Evolutionary conservation across 2,113 vertebrate genomes (phyloP), one percentile per base, ranked within the genome.

Genomic region (Cheirogaleus medius): DNA sequence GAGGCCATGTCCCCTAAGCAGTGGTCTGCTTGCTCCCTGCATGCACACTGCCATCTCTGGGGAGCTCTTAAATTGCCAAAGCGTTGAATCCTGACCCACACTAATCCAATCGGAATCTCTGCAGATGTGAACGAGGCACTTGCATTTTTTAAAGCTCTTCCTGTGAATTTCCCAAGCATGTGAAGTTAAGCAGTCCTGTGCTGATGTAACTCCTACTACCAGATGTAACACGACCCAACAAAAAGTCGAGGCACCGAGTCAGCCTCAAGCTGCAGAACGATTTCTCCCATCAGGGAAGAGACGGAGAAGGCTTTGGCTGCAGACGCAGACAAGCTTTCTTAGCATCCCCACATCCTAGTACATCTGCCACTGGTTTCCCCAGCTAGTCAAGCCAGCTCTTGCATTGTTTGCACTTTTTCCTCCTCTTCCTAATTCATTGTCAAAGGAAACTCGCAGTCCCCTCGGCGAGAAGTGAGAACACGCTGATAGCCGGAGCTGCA

Each of bases 221-320:
- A 5, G 17, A 2, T 25, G 14, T 4, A 54, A 37, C 29, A 78
- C 8, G 39, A 3, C 21, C 17, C 49, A 42, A 32, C 9, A 18
- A 44, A 8, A 77, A 2, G 21, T 0, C 1, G 25, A 60, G 69
- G 49, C 0, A 0, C 3, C 23, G 12, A 9, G 6, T 60, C 39
- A 7, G 4, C 23, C 49, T 69, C 8, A 25, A 2, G 8, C 6
- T 54, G 42, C 6, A 49, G n/a, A 68, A n/a, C 2, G 20, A 10
- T 25, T 71, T n/a, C 23, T 52, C 37, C 6, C 17, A 5, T 0
- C 5, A 52, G 80, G 20, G 29, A 60, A 56, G 60, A 11, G 11
- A 52, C 0, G 0, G 29, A 27, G 42, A n/a, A 21, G 42, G 1
- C 1, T 11, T 1, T 3, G 81, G 63, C 20, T 5, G 2, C 3